phyloP scores from a whole-genome alignment of 2,888 invertebrate genomes.

The Camptogramma bilineatum region DNA sequence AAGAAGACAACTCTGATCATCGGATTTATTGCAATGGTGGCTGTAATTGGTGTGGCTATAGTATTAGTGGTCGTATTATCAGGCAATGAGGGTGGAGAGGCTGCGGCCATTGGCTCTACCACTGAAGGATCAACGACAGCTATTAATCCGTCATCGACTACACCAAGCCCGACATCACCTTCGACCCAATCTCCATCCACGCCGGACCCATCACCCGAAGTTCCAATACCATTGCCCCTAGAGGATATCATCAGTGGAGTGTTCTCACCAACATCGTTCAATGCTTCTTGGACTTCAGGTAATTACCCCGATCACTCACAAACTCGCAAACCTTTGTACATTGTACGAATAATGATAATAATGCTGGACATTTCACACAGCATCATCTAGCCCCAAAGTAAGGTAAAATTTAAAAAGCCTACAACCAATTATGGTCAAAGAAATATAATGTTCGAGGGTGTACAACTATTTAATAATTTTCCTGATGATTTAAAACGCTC shows the following conservation, averaged over 20 bases:
- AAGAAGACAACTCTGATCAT: conserved; percentile 84
- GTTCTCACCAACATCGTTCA: conserved; percentile 88
- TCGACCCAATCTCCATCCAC: conserved; percentile 26
- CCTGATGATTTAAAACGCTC: no score
- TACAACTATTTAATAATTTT: no score
- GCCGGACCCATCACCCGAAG: conserved; percentile 3
- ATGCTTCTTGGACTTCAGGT: conserved; percentile 94
- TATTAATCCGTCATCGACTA: conserved; percentile 37
- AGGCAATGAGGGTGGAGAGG: conserved; percentile 61
- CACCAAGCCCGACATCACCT: conserved; percentile 37
- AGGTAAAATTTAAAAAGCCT: no score
- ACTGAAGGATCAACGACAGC: conserved; percentile 54
- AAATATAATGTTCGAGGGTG: no score
- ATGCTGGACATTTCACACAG: no score
- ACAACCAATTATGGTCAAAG: no score
- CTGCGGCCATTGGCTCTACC: conserved; percentile 59
- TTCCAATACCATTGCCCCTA: conserved; percentile 73
- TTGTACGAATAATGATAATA: no score
- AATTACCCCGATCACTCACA: background rate
- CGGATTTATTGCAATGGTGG: conserved; percentile 82
- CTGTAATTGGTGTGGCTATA: conserved; percentile 86
- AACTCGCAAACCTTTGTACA: no score
- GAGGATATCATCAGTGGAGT: conserved; percentile 90
- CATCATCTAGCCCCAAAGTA: no score
- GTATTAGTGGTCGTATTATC: conserved; percentile 85